Base-by-base conservation (phyloP, 2,797 vertebrate species). In the Natrix natrix region DNA sequence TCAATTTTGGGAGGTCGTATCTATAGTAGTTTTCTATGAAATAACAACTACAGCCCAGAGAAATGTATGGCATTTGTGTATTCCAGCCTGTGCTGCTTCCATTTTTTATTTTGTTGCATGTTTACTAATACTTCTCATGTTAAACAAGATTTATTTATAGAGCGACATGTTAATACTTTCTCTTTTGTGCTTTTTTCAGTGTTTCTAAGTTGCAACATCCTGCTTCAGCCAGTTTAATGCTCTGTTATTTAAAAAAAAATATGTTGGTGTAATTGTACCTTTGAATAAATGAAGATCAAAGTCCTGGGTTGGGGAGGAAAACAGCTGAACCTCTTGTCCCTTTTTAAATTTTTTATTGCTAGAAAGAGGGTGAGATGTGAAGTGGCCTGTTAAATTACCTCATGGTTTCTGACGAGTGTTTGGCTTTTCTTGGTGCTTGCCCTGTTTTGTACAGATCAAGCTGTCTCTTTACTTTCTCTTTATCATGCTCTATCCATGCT, bases 131-230 rank as follows among this genome's bases (percentile, higher is more conserved):
- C 92, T 96, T 94, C 93, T 96, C 83, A 61, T 95, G 92, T 93
- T 95, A 91, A 96, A 87, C 88, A 69, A 92, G 92, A 93, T 94
- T 92, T 90, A 86, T 94, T 95, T 93, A 93, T 94, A 93, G 57
- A 52, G 94, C 96, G 95, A 96, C 94, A 92, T 94, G 94, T 86
- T 92, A 94, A 94, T 22, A 7, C 93, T 96, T 96, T 96, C 95
- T 93, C 94, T 95, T 95, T 96, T 96, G 95, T 94, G 96, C 96
- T 96, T 93, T 93, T 93, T 96, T 91, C 93, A 94, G 93, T 96
- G 93, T 95, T 95, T 95, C 96, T 92, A 93, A 95, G 95, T 95
- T 95, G 92, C 95, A 69, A 93, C 94, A 95, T 93, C 93, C 93
- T 94, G 92, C 91, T 20, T 20, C 95, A 83, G 94, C 96, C 96